phyloP scores from a whole-genome alignment of 2,113 vertebrate genomes.

The Terrapene triunguis region DNA sequence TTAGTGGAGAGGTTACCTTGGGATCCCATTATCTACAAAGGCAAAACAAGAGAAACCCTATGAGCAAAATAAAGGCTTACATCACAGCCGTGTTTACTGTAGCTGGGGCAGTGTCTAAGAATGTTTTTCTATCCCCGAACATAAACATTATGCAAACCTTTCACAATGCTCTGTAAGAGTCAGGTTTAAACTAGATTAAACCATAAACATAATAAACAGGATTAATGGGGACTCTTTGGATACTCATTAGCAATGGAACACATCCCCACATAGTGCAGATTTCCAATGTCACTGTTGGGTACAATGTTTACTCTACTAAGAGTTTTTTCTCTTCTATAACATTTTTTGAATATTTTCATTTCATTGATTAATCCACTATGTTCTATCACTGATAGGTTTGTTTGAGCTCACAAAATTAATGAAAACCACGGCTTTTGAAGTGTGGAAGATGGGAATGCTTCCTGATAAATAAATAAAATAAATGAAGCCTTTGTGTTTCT shows the following conservation, averaged over 20 bases:
- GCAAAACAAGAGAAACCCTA: slow-evolving; percentile 23
- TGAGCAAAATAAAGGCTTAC: background rate
- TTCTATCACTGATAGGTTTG: slow-evolving; percentile 2
- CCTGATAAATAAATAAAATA: slow-evolving; percentile 29
- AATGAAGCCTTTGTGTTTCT: slow-evolving; percentile 9
- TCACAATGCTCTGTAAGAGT: background rate
- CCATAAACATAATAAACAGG: background rate
- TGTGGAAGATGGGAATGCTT: slow-evolving; percentile 45
- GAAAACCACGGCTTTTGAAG: background rate
- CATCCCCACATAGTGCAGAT: background rate
- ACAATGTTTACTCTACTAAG: background rate
- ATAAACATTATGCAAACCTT: background rate
- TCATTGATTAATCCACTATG: slow-evolving; percentile 48
- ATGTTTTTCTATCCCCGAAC: background rate
- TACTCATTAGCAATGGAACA: slow-evolving; percentile 32
- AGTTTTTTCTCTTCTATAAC: slow-evolving; percentile 24
- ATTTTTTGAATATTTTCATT: background rate
- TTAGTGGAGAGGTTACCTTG: slow-evolving; percentile 80
- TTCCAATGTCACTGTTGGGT: background rate
- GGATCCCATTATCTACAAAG: slow-evolving; percentile 82
- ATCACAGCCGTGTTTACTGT: background rate
- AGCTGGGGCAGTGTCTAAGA: background rate
- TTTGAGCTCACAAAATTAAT: slow-evolving; percentile 23
- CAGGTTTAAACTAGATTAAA: background rate
- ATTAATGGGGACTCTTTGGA: slow-evolving; percentile 22